Percentiles rank a stretch among this genome's conserved stretches.
phyloP scores from a whole-genome alignment of 1,140 invertebrate genomes.

The Hormaphis cornu region DNA sequence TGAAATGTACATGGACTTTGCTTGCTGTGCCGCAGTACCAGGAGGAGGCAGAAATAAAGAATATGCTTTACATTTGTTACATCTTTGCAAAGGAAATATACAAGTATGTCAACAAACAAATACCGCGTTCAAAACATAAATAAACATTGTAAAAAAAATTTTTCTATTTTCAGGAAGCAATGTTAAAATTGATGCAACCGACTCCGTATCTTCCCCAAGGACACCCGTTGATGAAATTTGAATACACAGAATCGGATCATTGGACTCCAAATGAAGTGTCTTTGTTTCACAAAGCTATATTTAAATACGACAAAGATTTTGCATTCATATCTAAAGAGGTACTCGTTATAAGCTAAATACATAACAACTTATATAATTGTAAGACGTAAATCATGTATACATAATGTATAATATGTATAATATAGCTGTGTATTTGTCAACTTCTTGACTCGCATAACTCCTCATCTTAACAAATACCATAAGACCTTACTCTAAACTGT shows the following conservation, averaged over 20 bases:
- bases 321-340: constrained; percentile 76
- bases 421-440: no score
- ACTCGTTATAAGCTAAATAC: constrained; percentile 39
- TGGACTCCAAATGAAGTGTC: constrained; percentile 84
- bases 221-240: constrained; percentile 62
- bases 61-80: constrained; percentile 81
- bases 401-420: no score
- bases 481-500: no score
- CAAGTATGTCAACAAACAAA: constrained; percentile 51
- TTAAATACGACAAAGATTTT: constrained; percentile 92
- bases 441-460: no score
- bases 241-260: constrained; percentile 61
- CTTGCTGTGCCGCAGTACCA: constrained; percentile 80
- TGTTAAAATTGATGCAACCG: constrained; percentile 70
- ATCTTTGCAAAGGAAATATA: constrained; percentile 76
- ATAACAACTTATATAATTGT: no score
- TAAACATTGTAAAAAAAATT: not conserved
- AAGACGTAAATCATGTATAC: no score
- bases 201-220: constrained; percentile 61
- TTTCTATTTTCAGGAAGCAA: constrained; percentile 54
- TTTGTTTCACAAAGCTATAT: constrained; percentile 73
- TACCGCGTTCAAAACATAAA: not conserved
- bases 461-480: no score
- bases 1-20: constrained; percentile 82
- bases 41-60: constrained; percentile 89